Percentiles rank a stretch among this genome's conserved stretches.
These are phyloP conservation scores for Fabriciana adippe DNA, from an alignment of 2,888 invertebrate species.

Conservation along the genomic window DNA sequence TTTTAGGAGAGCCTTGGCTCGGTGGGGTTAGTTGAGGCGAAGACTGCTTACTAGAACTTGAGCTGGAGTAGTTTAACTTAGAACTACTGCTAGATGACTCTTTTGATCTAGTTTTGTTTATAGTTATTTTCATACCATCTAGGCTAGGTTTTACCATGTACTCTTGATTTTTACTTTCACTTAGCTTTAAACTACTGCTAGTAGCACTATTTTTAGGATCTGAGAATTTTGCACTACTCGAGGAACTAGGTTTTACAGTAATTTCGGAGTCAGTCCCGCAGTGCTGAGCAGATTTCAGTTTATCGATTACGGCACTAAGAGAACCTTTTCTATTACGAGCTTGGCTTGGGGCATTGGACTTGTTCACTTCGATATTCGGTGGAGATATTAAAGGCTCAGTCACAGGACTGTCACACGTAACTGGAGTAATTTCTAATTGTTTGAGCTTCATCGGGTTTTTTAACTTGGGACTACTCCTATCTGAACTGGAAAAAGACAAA, in stretches of 20 bases:
- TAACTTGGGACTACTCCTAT: slow-evolving; percentile 84
- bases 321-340: slow-evolving; percentile 87
- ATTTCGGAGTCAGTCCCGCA: slow-evolving; percentile 81
- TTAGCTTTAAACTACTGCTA: slow-evolving; percentile 65
- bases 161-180: slow-evolving; percentile 86
- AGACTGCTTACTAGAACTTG: slow-evolving; percentile 74
- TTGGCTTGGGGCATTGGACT: slow-evolving; percentile 82
- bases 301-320: slow-evolving; percentile 93
- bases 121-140: slow-evolving; percentile 95
- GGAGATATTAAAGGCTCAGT: slow-evolving; percentile 75
- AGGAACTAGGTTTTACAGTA: slow-evolving; percentile 73
- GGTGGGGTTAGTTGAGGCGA: slow-evolving; percentile 75
- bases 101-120: slow-evolving; percentile 92
- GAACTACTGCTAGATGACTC: slow-evolving; percentile 82
- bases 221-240: slow-evolving; percentile 70
- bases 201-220: slow-evolving; percentile 73
- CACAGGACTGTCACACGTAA: slow-evolving; percentile 75
- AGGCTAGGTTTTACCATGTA: slow-evolving; percentile 95
- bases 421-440: slow-evolving; percentile 84
- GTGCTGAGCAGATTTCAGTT: slow-evolving; percentile 89
- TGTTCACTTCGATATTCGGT: slow-evolving; percentile 82
- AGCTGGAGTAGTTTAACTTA: slow-evolving; percentile 71
- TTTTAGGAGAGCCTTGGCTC: slow-evolving; percentile 87
- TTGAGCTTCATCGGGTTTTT: slow-evolving; percentile 87
- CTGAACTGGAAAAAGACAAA: slow-evolving; percentile 78